Base-by-base conservation (phyloP, 2,888 invertebrate genomes). In the Pachliopta kotzebuea region DNA sequence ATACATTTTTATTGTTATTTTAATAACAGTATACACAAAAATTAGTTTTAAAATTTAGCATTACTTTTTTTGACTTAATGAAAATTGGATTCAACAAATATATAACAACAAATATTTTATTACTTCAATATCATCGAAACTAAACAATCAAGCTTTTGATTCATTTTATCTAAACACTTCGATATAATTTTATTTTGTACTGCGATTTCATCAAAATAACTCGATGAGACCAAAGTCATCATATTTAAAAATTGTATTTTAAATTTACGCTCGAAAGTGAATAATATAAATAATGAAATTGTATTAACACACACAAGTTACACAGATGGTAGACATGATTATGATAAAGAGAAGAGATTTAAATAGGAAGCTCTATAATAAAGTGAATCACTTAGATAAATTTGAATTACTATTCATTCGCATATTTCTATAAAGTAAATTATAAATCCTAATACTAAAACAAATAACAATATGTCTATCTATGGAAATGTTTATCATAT, bases 401-500 rank as follows among this genome's bases (percentile, higher is more conserved):
- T 70, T 78, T 77, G 78, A 76, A 77, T 74, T 84, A 82, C 75
- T 74, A 73, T 55, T 58, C 77, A 76, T 79, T 80, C 81, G 81
- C 77, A 82, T 76, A 74, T 76, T 72, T 77, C 83, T 85, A 86
- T 77, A 79, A 76, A 84, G 83, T 78, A 88, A 83, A 82, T 82
- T 79, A 82, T 78, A 80, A 75, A 73, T 66, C 75, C 83, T 86
- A 84, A 75, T 77, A 83, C 80, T 85, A 80, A 62, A 83, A 82
- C 76, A 78, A 83, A 87, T 83, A 88, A 89, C 87, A 88, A 85
- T 88, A 84, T 72, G 73, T 80, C 80, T 87, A 88, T 84, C 88
- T 88, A 87, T 72, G 79, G 79, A 85, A 77, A 85, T 85, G 85
- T 85, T 84, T 86, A 81, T 81, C 76, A 75, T 79, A 84, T 81